These are phyloP conservation scores for Hormiphora californensis DNA, from an alignment of 37 sponge, comb jelly and placozoan species.

Conservation along the genomic window DNA sequence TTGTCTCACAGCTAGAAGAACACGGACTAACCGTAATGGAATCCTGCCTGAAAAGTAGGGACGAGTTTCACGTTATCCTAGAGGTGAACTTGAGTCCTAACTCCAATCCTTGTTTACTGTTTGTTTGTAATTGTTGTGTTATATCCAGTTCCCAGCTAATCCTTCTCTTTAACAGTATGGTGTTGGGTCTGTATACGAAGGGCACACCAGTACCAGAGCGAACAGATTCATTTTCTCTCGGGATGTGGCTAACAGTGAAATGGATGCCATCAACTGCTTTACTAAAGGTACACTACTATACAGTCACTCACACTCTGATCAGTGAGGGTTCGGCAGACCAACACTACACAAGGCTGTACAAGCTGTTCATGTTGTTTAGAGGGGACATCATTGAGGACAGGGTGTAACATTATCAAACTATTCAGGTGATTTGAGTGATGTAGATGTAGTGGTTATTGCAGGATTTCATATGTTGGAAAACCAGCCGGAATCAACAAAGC, in stretches of 20 bases:
- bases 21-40: constrained; percentile 52
- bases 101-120: not conserved
- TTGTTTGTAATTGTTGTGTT: not conserved
- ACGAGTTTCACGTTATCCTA: constrained; percentile 86
- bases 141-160: not conserved
- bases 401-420: too few relatives aligned
- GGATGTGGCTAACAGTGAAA: constrained; percentile 73
- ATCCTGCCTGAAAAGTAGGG: constrained; percentile 26
- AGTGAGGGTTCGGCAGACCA: too few relatives aligned
- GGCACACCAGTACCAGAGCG: constrained; percentile 64
- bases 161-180: constrained; percentile 53
- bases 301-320: too few relatives aligned
- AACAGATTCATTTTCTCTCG: constrained; percentile 87
- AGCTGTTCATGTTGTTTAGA: too few relatives aligned
- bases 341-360: too few relatives aligned
- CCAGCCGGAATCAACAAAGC: too few relatives aligned
- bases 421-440: not conserved
- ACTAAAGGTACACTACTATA: not conserved
- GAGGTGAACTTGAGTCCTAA: constrained; percentile 48
- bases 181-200: constrained; percentile 64
- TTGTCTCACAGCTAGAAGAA: constrained; percentile 58
- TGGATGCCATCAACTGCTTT: constrained; percentile 66
- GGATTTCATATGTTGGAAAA: constrained; percentile 80
- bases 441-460: constrained; percentile 70
- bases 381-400: too few relatives aligned